Conservation (phyloP, 30 jellyfish, hydroid and myxozoan species). For the Turritopsis dohrnii region DNA sequence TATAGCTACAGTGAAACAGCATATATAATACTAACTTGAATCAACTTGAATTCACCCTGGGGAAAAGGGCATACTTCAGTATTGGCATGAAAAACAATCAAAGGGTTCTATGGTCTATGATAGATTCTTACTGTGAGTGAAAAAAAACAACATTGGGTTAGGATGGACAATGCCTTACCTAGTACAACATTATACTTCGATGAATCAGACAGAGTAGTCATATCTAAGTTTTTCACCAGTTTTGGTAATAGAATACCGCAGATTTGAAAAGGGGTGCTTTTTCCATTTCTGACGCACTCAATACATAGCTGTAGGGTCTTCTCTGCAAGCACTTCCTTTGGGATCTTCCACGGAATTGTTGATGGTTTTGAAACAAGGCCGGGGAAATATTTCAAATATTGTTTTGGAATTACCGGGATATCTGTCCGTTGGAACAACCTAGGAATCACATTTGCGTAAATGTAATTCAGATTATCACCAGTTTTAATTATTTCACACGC, state of each 20-base stretch:
- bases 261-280: conserved; percentile 52
- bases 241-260: conserved; percentile 77
- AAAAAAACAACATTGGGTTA: too few relatives aligned
- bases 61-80: too few relatives aligned
- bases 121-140: too few relatives aligned
- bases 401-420: conserved; percentile 41
- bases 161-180: conserved; percentile 23
- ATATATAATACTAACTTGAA: too few relatives aligned
- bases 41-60: too few relatives aligned
- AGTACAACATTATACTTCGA: conserved; percentile 36
- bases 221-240: conserved; percentile 45
- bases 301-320: conserved; percentile 40
- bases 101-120: too few relatives aligned
- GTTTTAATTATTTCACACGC: conserved; percentile 49
- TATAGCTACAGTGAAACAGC: not conserved
- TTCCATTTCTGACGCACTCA: conserved; percentile 14
- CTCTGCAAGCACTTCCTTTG: conserved; percentile 40
- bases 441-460: conserved; percentile 67
- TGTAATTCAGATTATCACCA: conserved; percentile 45
- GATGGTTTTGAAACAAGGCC: conserved; percentile 29
- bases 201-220: conserved; percentile 32
- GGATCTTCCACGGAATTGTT: conserved; percentile 49
- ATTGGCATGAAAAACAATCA: too few relatives aligned
- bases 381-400: conserved; percentile 24
- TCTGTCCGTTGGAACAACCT: conserved; percentile 46